These are phyloP conservation scores for Steinernema carpocapsae DNA, from an alignment of 2,888 invertebrate species.

Conservation along the genomic window DNA sequence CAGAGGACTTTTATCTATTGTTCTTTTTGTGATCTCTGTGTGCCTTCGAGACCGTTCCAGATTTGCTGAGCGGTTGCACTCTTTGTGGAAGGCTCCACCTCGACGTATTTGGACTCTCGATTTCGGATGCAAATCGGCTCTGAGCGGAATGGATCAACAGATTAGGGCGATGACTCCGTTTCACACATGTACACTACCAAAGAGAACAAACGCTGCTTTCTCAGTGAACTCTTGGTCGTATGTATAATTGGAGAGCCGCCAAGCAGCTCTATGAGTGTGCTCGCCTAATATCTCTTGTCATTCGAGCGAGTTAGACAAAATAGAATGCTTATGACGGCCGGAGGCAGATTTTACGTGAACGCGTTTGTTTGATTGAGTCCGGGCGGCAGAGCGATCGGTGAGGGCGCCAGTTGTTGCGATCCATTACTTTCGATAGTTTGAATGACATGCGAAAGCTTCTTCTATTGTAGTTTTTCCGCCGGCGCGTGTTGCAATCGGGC, in stretches of 20 bases:
- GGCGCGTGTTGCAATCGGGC: too few relatives aligned
- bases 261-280: too few relatives aligned
- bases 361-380: constrained; percentile 24
- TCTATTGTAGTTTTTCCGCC: background rate
- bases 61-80: too few relatives aligned
- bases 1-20: too few relatives aligned
- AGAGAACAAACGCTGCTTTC: background rate
- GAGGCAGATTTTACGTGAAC: constrained; percentile 24
- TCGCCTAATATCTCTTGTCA: background rate
- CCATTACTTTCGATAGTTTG: background rate
- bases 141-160: background rate
- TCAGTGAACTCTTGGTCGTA: background rate
- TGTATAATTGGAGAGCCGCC: background rate
- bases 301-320: constrained; percentile 11
- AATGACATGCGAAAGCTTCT: background rate
- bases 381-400: background rate
- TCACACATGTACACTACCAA: background rate
- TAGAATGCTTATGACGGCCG: constrained; percentile 23
- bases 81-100: too few relatives aligned
- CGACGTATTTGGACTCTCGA: too few relatives aligned
- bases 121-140: constrained; percentile 4
- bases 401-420: constrained; percentile 27
- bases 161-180: background rate
- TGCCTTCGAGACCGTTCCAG: too few relatives aligned
- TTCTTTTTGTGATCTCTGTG: too few relatives aligned